A percentile compares a stretch with the other conserved stretches of the same genome.
These are phyloP conservation scores for Sakesphorus luctuosus DNA, from an alignment of 2,113 vertebrate genomes.

Conservation along the genomic window DNA sequence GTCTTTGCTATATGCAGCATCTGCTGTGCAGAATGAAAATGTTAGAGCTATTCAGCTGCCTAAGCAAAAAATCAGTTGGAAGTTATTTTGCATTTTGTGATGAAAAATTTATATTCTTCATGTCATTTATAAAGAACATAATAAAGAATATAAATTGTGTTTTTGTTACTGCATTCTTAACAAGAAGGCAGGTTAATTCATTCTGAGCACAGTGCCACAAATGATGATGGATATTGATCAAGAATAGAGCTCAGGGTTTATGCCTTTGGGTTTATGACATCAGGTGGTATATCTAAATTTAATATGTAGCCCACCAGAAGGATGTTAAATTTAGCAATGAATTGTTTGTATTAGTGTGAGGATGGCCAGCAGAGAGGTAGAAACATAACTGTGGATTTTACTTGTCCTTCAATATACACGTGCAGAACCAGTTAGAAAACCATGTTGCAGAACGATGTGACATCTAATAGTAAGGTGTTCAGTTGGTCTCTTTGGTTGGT, in stretches of 20 bases:
- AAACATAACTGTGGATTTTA: neutral
- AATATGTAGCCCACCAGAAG: neutral
- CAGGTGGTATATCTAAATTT: neutral
- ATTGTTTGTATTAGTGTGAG: neutral
- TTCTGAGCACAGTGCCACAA: neutral
- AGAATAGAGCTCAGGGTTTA: neutral
- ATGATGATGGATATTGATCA: neutral
- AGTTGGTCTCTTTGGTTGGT: neutral
- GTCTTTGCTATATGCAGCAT: neutral
- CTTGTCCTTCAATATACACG: neutral
- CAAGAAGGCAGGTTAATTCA: neutral
- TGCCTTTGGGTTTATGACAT: neutral
- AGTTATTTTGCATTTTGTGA: neutral
- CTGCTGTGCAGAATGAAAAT: neutral
- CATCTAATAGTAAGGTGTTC: neutral
- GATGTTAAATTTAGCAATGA: neutral
- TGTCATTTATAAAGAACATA: neutral
- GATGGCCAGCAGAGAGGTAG: neutral
- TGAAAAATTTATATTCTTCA: neutral
- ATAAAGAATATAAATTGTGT: neutral
- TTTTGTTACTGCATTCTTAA: neutral
- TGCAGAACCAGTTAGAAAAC: neutral
- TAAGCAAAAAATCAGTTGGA: neutral
- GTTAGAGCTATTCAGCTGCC: neutral
- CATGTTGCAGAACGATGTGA: neutral